Evolutionary conservation across 2,888 invertebrate genomes (phyloP), one percentile per base, ranked within the genome.

Genomic region (Lepidochitona cinerea): DNA sequence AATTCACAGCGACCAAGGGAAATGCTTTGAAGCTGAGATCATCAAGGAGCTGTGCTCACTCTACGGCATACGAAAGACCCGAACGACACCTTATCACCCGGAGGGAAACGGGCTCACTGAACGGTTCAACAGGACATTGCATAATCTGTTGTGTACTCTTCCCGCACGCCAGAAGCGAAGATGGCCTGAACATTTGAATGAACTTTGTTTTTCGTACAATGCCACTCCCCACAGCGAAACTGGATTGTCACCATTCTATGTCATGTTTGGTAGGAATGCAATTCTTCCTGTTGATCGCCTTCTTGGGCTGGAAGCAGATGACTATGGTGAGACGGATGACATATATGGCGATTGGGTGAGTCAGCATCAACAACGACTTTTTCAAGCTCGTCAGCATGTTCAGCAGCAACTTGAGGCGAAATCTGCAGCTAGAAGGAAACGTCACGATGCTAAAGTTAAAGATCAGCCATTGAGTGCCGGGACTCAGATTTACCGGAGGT

Each of bases 1-100:
- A n/a, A n/a, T n/a, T n/a, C n/a, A n/a, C n/a, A n/a, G n/a, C n/a
- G n/a, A n/a, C n/a, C n/a, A n/a, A n/a, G n/a, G n/a, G n/a, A n/a
- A n/a, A n/a, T n/a, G n/a, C n/a, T n/a, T n/a, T n/a, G n/a, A n/a
- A n/a, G n/a, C n/a, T n/a, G n/a, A n/a, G n/a, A n/a, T n/a, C n/a
- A n/a, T n/a, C n/a, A n/a, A n/a, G n/a, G n/a, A n/a, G n/a, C n/a
- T n/a, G n/a, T n/a, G n/a, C n/a, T n/a, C n/a, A n/a, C n/a, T n/a
- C n/a, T n/a, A n/a, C n/a, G n/a, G n/a, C n/a, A n/a, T n/a, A n/a
- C n/a, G n/a, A n/a, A 67, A 41, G 23, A 68, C 23, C 7, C 71
- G 66, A 7, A 75, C 76, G 14, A 76, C 69, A 6, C 71, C 74
- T 18, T 77, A 77, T 37, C 75, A 75, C 33, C 73, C 67, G 18